Evolutionary conservation across 2,797 vertebrate genomes (phyloP).

Genomic region (Limosa lapponica): DNA sequence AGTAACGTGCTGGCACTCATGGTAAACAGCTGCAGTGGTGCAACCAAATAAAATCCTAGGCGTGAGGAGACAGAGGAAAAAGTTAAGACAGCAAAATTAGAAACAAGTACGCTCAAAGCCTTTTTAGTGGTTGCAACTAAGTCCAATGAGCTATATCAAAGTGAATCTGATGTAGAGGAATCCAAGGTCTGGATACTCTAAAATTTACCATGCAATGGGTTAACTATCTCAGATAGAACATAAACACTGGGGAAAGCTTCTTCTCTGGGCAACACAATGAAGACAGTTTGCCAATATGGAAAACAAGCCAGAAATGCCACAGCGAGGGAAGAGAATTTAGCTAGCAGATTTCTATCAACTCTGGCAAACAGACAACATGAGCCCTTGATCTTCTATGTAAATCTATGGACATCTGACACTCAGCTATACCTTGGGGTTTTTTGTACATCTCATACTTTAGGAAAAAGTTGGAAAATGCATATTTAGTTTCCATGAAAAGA

Average conservation of each 20-base stretch:
- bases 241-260: neutral
- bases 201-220: neutral
- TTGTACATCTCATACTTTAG: neutral
- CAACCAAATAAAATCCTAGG: neutral
- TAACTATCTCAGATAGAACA: neutral
- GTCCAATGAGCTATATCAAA: neutral
- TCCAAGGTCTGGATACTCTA: neutral
- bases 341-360: neutral
- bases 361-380: neutral
- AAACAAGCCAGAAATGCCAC: conserved; percentile 8
- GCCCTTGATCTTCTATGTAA: neutral
- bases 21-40: neutral
- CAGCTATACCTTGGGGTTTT: neutral
- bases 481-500: neutral
- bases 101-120: neutral
- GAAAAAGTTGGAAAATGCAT: neutral
- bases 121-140: neutral
- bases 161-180: neutral
- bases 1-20: neutral
- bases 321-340: neutral
- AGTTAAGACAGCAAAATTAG: neutral
- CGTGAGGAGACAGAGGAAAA: neutral
- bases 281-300: neutral
- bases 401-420: neutral
- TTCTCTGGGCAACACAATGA: neutral